Evolutionary conservation across 2,113 vertebrate genomes (phyloP).

Genomic region (Trichechus manatus): DNA sequence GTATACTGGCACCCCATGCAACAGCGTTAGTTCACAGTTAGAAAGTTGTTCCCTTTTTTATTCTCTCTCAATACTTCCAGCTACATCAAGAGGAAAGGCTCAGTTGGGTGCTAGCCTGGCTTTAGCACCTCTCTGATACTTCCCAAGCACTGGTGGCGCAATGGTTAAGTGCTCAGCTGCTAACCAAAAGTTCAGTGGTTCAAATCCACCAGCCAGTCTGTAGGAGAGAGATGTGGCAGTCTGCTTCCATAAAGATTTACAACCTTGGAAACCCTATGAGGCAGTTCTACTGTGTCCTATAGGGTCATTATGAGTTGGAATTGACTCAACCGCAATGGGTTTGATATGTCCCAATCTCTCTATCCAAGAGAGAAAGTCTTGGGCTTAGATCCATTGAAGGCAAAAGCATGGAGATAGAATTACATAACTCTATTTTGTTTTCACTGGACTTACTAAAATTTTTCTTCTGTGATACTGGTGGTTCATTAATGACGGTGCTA

Average conservation of each 20-base stretch:
- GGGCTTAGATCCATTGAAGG: background rate
- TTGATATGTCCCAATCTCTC: background rate
- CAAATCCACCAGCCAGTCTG: too few species aligned
- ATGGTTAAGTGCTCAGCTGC: too few species aligned
- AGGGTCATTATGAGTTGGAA: too few species aligned
- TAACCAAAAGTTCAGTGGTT: too few species aligned
- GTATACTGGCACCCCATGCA: rapidly evolving
- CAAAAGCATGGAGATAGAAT: background rate
- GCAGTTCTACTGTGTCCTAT: too few species aligned
- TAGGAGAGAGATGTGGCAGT: too few species aligned
- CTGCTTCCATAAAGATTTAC: too few species aligned
- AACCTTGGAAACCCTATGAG: too few species aligned
- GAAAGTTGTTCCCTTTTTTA: background rate
- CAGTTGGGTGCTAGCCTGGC: background rate
- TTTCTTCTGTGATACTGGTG: background rate
- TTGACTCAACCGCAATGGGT: too few species aligned
- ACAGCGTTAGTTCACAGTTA: background rate
- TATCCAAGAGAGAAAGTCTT: background rate
- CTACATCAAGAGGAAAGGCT: background rate
- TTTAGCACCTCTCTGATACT: background rate
- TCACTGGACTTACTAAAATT: background rate
- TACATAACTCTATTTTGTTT: background rate
- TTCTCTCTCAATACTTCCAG: background rate
- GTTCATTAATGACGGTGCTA: background rate
- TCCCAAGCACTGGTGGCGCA: too few species aligned